Evolutionary conservation across 2,797 vertebrate species (phyloP).

Genomic region (Gorsachius magnificus): DNA sequence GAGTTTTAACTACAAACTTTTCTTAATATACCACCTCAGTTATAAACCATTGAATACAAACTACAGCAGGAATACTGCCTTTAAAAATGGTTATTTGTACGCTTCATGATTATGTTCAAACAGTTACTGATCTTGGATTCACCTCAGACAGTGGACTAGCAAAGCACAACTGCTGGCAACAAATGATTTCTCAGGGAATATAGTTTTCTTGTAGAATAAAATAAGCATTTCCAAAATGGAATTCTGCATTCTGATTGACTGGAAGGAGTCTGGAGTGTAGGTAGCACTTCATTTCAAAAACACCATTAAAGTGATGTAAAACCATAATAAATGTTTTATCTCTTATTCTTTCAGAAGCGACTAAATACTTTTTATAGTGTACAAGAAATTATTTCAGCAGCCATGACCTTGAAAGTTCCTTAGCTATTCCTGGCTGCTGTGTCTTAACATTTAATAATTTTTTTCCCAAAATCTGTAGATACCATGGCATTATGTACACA

Average conservation of each 20-base stretch:
- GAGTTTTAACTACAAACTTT: background rate
- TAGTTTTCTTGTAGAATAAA: background rate
- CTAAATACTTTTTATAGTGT: background rate
- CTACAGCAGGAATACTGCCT: background rate
- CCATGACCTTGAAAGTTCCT: background rate
- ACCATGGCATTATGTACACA: background rate
- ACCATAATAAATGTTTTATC: background rate
- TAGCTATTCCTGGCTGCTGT: background rate
- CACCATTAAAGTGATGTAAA: background rate
- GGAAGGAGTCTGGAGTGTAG: background rate
- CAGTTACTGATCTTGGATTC: background rate
- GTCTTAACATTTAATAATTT: background rate
- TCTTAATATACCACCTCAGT: background rate
- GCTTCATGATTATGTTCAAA: background rate
- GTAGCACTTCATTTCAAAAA: background rate
- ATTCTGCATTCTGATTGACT: background rate
- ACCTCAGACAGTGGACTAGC: background rate
- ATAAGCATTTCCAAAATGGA: background rate
- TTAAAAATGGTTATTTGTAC: background rate
- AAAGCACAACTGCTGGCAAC: background rate
- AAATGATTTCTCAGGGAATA: background rate
- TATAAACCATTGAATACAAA: background rate
- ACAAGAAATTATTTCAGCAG: background rate
- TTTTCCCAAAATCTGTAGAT: background rate
- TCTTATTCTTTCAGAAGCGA: background rate